Evolutionary conservation across 2,797 vertebrate species (phyloP).

Genomic region (Lacerta agilis): DNA sequence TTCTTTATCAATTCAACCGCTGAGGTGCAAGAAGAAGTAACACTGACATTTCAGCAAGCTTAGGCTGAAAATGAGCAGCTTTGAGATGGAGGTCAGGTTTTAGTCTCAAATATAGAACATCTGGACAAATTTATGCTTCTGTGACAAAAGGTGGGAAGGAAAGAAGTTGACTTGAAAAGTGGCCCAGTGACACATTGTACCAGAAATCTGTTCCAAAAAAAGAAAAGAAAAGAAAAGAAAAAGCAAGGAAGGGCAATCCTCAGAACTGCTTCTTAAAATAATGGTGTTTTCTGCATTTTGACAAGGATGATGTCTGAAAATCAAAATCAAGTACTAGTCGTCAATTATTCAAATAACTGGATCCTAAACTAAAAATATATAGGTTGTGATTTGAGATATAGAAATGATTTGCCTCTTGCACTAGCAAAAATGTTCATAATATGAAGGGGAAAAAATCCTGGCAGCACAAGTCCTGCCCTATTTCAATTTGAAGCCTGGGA

Average conservation of each 20-base stretch:
- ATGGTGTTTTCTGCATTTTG: not conserved
- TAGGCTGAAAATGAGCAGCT: constrained; percentile 21
- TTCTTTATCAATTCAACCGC: not conserved
- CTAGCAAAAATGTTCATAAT: not conserved
- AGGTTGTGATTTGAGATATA: not conserved
- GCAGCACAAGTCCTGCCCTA: not conserved
- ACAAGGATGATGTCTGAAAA: not conserved
- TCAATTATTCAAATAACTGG: not conserved
- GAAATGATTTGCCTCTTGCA: not conserved
- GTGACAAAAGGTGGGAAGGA: not conserved
- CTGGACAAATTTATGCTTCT: not conserved
- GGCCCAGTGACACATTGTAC: not conserved
- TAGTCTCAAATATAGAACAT: not conserved
- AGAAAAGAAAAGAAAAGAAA: not conserved
- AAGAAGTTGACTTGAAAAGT: not conserved
- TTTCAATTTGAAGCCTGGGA: not conserved
- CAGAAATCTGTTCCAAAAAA: not conserved
- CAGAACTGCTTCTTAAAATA: constrained; percentile 2
- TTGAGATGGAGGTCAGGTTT: constrained; percentile 9
- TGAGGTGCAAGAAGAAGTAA: constrained; percentile 1
- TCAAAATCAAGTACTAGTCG: not conserved
- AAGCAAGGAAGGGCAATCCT: not conserved
- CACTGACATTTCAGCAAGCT: constrained; percentile 19
- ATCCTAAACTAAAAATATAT: not conserved
- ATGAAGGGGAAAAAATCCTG: not conserved